Evolutionary conservation across 2,888 invertebrate genomes (phyloP).

Genomic region (Eristalis intricaria): DNA sequence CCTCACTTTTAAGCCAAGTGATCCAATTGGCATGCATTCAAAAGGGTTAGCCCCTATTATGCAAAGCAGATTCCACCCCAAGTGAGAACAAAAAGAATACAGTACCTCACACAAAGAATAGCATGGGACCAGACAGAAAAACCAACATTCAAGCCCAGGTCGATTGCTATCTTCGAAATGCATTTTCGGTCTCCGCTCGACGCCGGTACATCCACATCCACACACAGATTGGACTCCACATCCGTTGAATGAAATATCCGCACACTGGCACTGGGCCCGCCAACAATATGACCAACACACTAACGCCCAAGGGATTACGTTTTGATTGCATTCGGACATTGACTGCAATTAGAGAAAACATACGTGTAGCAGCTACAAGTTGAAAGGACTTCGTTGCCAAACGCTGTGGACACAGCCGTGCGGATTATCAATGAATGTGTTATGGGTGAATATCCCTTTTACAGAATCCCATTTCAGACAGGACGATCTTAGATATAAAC

Average conservation of each 20-base stretch:
- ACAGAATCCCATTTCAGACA: not conserved
- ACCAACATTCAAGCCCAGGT: slow-evolving; percentile 66
- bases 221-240: slow-evolving; percentile 41
- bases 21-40: slow-evolving; percentile 71
- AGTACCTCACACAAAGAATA: slow-evolving; percentile 40
- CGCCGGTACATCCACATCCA: too few species aligned
- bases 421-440: slow-evolving; percentile 17
- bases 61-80: slow-evolving; percentile 62
- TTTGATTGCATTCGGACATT: slow-evolving; percentile 72
- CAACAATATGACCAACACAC: slow-evolving; percentile 52
- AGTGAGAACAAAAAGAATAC: slow-evolving; percentile 49
- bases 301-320: slow-evolving; percentile 67
- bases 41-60: slow-evolving; percentile 66
- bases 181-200: slow-evolving; percentile 52
- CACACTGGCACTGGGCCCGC: slow-evolving; percentile 29
- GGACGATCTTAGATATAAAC: not conserved
- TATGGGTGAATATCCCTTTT: slow-evolving; percentile 35
- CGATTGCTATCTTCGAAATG: slow-evolving; percentile 68
- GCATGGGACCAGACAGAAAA: slow-evolving; percentile 64
- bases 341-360: slow-evolving; percentile 71
- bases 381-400: slow-evolving; percentile 41
- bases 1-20: slow-evolving; percentile 45
- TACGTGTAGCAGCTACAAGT: slow-evolving; percentile 67
- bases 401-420: slow-evolving; percentile 6
- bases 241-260: slow-evolving; percentile 49